Evolutionary conservation across 2,113 vertebrate genomes (phyloP).

Genomic region (Drymodes brunneopygia): DNA sequence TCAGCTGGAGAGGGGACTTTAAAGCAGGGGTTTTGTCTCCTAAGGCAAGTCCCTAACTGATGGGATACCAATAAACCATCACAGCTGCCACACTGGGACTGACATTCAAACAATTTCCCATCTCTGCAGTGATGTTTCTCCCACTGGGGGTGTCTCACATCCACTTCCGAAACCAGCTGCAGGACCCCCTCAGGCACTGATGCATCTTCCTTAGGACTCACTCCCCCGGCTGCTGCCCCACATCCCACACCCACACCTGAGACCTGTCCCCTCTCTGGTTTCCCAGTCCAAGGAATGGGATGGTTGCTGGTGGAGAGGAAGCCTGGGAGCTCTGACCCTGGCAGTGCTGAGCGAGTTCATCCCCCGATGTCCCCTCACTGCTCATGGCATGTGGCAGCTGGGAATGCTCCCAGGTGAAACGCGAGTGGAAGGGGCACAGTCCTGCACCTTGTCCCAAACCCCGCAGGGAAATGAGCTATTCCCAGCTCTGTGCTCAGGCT

Average conservation of each 20-base stretch:
- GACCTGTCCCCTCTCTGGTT: neutral
- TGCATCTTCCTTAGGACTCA: neutral
- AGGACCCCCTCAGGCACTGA: neutral
- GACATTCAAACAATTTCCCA: neutral
- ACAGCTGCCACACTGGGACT: neutral
- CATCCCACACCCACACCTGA: neutral
- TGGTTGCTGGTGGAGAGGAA: neutral
- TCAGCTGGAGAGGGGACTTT: neutral
- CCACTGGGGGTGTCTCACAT: neutral
- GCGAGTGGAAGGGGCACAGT: neutral
- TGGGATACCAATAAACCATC: neutral
- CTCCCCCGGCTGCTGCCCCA: rapidly evolving
- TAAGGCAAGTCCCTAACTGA: neutral
- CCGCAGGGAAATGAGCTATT: neutral
- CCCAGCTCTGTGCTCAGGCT: neutral
- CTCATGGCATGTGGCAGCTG: neutral
- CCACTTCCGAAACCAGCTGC: neutral
- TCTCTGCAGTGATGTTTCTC: neutral
- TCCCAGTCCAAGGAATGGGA: neutral
- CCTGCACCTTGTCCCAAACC: neutral
- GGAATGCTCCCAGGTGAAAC: neutral
- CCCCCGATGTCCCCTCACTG: neutral
- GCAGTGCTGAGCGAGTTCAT: neutral
- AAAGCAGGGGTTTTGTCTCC: neutral
- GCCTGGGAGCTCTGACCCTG: neutral